Conservation (phyloP, 23 tunicate species). For the Halocynthia roretzi region DNA sequence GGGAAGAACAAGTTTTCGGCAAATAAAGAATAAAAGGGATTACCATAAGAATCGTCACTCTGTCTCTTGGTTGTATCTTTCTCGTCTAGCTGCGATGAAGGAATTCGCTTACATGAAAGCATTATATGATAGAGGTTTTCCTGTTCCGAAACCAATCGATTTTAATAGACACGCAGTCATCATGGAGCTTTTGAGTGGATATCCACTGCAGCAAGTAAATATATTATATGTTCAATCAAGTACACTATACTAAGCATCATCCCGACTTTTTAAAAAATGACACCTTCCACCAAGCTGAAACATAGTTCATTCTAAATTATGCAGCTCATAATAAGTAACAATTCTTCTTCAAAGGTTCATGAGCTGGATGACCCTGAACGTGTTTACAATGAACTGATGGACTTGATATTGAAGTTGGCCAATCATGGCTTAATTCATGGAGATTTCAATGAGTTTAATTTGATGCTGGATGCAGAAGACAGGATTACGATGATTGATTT, state of each 20-base stretch:
- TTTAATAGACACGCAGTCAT: constrained; percentile 88
- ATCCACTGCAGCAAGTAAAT: constrained; percentile 81
- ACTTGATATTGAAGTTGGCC: constrained; percentile 66
- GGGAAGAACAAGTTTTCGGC: constrained; percentile 89
- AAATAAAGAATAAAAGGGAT: constrained; percentile 91
- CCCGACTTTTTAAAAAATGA: too few species aligned
- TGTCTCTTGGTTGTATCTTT: constrained; percentile 81
- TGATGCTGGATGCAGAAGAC: constrained; percentile 79
- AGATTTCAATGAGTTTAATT: constrained; percentile 93
- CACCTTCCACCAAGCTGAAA: background rate
- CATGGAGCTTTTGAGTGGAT: constrained; percentile 83
- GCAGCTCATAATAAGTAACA: background rate
- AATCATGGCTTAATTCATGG: constrained; percentile 91
- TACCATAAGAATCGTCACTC: constrained; percentile 61
- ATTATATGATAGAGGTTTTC: constrained; percentile 70
- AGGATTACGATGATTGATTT: constrained; percentile 89
- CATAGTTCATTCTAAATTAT: background rate
- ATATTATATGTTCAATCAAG: background rate
- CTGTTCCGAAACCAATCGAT: constrained; percentile 92
- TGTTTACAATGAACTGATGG: constrained; percentile 68
- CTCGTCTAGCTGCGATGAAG: constrained; percentile 82
- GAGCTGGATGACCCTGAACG: constrained; percentile 50
- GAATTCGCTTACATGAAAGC: constrained; percentile 96
- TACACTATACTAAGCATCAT: too few species aligned
- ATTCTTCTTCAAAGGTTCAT: constrained; percentile 30